A percentile compares a stretch with the other conserved stretches of the same genome.
Conservation (phyloP, 2,888 invertebrate genomes). For the Hymenopus coronatus region DNA sequence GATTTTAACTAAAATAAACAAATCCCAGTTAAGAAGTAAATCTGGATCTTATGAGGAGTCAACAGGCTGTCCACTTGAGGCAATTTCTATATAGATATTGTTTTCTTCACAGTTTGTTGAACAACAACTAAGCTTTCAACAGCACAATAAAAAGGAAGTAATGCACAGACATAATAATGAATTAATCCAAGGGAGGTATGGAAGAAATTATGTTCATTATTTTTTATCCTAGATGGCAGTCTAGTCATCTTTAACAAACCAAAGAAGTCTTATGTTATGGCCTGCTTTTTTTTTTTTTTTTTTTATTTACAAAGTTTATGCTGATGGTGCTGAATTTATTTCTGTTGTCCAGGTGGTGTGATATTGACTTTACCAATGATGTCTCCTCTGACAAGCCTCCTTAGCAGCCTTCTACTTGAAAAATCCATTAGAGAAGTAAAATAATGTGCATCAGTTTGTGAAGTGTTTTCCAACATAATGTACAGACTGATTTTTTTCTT, state of each 20-base stretch:
- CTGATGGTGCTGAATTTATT: neutral
- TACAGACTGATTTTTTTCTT: neutral
- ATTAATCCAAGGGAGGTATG: neutral
- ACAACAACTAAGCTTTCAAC: neutral
- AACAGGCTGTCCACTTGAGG: no score
- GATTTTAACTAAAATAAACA: no score
- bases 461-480: neutral
- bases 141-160: neutral
- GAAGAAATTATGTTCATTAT: neutral
- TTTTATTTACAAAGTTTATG: neutral
- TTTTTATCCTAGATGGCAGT: neutral
- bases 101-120: neutral
- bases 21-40: no score
- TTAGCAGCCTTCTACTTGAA: neutral
- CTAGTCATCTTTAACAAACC: neutral
- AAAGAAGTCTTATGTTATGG: neutral
- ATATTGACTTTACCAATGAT: neutral
- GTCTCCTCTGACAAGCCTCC: neutral
- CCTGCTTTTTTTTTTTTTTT: neutral
- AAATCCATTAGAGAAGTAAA: neutral
- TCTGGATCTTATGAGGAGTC: no score
- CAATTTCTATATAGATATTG: no score
- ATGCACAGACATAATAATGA: no score
- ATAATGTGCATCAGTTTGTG: neutral
- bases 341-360: neutral